Evolutionary conservation across 2,797 vertebrate genomes (phyloP).

Genomic region (Silurus lanzhouensis): DNA sequence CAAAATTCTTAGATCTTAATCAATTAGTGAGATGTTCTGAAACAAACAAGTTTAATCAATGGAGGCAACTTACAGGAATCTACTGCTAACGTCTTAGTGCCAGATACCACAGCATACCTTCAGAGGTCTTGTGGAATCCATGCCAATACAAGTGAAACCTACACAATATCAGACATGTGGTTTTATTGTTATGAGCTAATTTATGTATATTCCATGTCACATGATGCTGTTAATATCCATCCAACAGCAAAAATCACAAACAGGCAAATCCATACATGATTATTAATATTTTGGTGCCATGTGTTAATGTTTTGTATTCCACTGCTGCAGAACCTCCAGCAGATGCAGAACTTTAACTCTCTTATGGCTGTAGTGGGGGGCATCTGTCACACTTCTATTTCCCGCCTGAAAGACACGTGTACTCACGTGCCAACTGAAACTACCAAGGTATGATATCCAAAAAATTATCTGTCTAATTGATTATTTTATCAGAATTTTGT

Average conservation of each 20-base stretch:
- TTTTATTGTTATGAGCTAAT: no score
- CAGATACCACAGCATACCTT: no score
- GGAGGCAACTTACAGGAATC: no score
- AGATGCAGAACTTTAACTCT: constrained; percentile 95
- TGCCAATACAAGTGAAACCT: no score
- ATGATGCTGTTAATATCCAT: neutral
- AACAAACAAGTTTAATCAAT: no score
- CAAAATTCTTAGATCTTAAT: no score
- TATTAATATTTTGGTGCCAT: neutral
- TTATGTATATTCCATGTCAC: no score
- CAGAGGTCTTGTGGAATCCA: no score
- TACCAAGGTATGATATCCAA: constrained; percentile 79
- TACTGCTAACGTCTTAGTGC: no score
- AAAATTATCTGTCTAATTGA: neutral
- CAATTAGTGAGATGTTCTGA: no score
- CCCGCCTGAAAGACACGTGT: constrained; percentile 87
- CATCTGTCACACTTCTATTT: constrained; percentile 89
- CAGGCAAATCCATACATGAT: neutral
- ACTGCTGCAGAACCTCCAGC: constrained; percentile 40
- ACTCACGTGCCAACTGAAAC: constrained; percentile 72
- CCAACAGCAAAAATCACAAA: neutral
- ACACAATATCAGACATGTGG: no score
- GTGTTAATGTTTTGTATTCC: neutral
- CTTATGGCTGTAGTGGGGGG: constrained; percentile 91
- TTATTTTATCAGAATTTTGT: neutral